Base-by-base conservation (phyloP, 2,888 invertebrate species). In the Pseudeuparius sepicola region DNA sequence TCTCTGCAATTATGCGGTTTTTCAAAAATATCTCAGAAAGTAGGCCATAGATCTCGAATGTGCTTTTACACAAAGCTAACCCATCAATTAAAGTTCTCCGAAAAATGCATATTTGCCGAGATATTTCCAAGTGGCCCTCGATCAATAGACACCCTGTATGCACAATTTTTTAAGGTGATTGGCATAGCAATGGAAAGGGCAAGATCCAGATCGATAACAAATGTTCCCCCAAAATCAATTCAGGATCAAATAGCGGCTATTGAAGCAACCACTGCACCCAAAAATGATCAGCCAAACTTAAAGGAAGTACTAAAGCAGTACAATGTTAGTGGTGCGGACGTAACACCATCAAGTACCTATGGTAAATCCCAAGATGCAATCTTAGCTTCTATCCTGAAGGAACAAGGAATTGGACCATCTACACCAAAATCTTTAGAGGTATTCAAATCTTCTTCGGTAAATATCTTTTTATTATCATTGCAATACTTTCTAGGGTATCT, bases 351-450 rank as follows among this genome's bases (percentile, higher is more conserved):
- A 1, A 46, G 56, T 0, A 55, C 54, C 9, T 73, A 67, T 37
- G 76, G 75, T 9, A 71, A 73, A 48, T 72, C 71, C 39, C 73
- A 78, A 48, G 80, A 80, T 41, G 80, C 80, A 1, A 61, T 81
- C 41, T 64, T 81, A 14, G 79, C 80, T 1, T 75, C 78, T 3
- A 59, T 80, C 34, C 61, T 81, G 30, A 79, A 79, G 60, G 73
- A 78, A 49, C 73, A 78, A 53, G 80, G 80, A 24, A 78, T 81
- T 47, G 78, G 75, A 37, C 80, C 82, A 3, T 68, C 73, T n/a
- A 77, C 77, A 40, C 76, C 78, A 5, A 48, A 46, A 31, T 34
- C 37, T 28, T 24, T 51, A 20, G 47, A 31, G 14, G 45, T 38
- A 15, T n/a, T n/a, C n/a, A n/a, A n/a, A n/a, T 20, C 6, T 20